Base-by-base conservation (phyloP, 2,797 vertebrate species). In the Aeoliscus strigatus region DNA sequence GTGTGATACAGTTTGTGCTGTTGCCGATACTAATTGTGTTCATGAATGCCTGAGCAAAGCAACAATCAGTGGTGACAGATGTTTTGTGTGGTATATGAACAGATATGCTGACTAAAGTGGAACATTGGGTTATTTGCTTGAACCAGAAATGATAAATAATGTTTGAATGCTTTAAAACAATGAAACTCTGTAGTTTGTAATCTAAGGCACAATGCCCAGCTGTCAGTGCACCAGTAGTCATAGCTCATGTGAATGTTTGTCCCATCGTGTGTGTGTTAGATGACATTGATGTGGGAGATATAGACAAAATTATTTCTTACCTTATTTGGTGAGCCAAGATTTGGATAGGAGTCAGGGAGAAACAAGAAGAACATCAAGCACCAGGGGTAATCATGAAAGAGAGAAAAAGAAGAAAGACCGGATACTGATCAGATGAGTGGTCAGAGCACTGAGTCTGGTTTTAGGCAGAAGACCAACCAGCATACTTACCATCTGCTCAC, bases 251-350 rank as follows among this genome's bases (percentile, higher is more conserved):
- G 4, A 24, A 17, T 0, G 9, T 43, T 13, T 52, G 14, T 24
- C 10, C 4, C 23, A 1, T 2, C 38, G 15, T 21, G 4, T 48
- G 34, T 48, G 26, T 51, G 38, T n/a, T n/a, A 56, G 27, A 41
- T 56, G 15, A 12, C 3, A 34, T 25, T 54, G 18, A 3, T 34
- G 26, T 35, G n/a, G 41, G 35, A 1, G 48, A 17, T 29, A 25
- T 23, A 51, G 9, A 70, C 21, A 9, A 72, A 55, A 73, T 11
- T 17, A 2, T 67, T 70, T 77, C 86, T 88, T 88, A 89, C 88
- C 88, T 89, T 83, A 63, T 71, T 77, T 84, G 64, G 29, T 30
- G 66, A 62, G 42, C 37, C 23, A 58, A 41, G 44, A 51, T 49
- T 56, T 5, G n/a, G 35, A 52, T 35, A 71, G 5, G 41, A 31